Percentiles rank a stretch among this genome's conserved stretches.
Evolutionary conservation across 2,888 invertebrate genomes (phyloP).

Genomic region (Eilema sororculum): DNA sequence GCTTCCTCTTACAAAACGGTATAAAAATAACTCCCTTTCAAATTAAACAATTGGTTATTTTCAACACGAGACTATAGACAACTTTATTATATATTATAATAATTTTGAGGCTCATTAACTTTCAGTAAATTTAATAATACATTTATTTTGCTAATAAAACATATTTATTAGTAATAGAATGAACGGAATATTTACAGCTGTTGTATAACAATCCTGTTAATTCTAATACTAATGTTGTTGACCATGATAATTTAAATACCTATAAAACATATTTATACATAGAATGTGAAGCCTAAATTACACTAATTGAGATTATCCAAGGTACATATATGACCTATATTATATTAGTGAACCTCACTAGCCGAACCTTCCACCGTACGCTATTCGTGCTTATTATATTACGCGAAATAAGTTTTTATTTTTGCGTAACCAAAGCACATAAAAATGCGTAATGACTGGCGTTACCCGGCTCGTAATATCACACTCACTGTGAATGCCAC

Average conservation of each 20-base stretch:
- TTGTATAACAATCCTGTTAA: not conserved
- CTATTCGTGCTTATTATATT: constrained; percentile 25
- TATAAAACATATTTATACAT: constrained; percentile 32
- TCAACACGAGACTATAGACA: constrained; percentile 46
- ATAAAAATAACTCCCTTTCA: constrained; percentile 71
- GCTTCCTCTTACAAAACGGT: constrained; percentile 70
- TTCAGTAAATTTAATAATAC: constrained; percentile 26
- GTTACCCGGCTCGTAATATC: not conserved
- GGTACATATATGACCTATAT: constrained; percentile 67
- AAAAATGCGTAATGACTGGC: not conserved
- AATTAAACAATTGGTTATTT: constrained; percentile 53
- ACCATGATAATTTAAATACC: constrained; percentile 1
- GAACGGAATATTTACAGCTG: not conserved
- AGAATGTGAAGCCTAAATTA: constrained; percentile 50
- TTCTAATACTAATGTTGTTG: not conserved
- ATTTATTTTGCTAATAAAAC: constrained; percentile 37
- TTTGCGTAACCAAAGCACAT: constrained; percentile 26
- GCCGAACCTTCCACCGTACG: constrained; percentile 60
- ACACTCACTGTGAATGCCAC: too few relatives aligned
- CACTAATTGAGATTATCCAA: constrained; percentile 82
- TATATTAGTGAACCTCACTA: constrained; percentile 73
- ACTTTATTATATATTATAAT: constrained; percentile 42
- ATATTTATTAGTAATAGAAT: constrained; percentile 19
- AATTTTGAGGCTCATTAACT: constrained; percentile 56
- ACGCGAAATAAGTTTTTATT: not conserved